Conservation (phyloP, 2,888 invertebrate genomes). For the Drosophila kambysellisi region DNA sequence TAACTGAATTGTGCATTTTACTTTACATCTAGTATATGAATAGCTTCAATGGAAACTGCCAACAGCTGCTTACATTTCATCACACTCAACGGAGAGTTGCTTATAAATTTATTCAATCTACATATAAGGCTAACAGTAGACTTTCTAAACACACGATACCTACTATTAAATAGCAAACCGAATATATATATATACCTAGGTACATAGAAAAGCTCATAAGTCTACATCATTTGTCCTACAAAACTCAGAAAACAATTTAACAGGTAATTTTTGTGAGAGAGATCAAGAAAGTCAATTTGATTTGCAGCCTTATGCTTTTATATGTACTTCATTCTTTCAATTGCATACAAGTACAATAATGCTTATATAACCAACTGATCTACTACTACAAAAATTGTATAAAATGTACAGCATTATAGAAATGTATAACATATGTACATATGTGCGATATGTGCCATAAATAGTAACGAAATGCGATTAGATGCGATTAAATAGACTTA, state of each 20-base stretch:
- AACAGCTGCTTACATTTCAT: conserved; percentile 47
- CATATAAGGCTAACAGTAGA: conserved; percentile 43
- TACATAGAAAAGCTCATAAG: conserved; percentile 6
- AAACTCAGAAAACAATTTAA: conserved; percentile 10
- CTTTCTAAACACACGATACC: conserved; percentile 51
- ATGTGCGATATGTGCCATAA: conserved; percentile 78
- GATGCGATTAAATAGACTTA: neutral
- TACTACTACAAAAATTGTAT: conserved; percentile 41
- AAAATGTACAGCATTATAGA: conserved; percentile 55
- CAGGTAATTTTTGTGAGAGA: conserved; percentile 9
- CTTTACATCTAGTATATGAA: conserved; percentile 20
- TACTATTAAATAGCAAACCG: conserved; percentile 38
- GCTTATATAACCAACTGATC: conserved; percentile 40
- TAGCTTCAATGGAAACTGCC: conserved; percentile 56
- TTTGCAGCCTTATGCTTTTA: conserved; percentile 62
- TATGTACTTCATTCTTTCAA: conserved; percentile 21
- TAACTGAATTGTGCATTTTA: conserved; percentile 50
- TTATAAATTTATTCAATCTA: conserved; percentile 31
- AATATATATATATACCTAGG: conserved; percentile 29
- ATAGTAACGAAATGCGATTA: conserved; percentile 15
- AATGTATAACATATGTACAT: conserved; percentile 55
- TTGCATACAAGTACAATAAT: conserved; percentile 41
- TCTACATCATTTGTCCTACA: conserved; percentile 20
- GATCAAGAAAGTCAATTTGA: conserved; percentile 56
- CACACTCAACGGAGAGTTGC: conserved; percentile 31